Conservation (phyloP, 2,113 vertebrate genomes). For the Orthochromis indermauri region DNA sequence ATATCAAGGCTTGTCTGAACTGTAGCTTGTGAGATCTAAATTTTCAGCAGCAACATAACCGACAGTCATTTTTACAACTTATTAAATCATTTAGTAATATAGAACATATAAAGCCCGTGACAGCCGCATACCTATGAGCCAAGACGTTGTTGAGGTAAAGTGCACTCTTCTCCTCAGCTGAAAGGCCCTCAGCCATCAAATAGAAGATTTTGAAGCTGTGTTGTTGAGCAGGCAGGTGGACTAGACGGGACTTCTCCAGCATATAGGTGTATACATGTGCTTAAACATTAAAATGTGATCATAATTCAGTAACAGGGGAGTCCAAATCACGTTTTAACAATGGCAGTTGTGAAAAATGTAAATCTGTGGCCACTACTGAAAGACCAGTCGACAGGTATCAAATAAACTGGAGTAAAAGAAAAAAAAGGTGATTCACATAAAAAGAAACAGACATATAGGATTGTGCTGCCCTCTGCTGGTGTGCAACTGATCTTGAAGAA, state of each 20-base stretch:
- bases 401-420: not conserved
- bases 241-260: conserved; percentile 86
- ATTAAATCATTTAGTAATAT: not conserved
- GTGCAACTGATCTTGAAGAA: not conserved
- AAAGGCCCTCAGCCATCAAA: conserved; percentile 84
- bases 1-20: not conserved
- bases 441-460: not conserved
- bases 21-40: not conserved
- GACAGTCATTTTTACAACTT: not conserved
- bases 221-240: conserved; percentile 74
- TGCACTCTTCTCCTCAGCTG: conserved; percentile 79
- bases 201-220: conserved; percentile 87
- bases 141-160: conserved; percentile 78
- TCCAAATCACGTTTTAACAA: not conserved
- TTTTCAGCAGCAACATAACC: not conserved
- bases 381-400: not conserved
- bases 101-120: not conserved
- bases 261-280: conserved; percentile 76
- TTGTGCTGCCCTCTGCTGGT: conserved; percentile 50
- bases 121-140: conserved; percentile 48
- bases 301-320: not conserved
- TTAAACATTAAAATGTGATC: conserved; percentile 1
- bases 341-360: not conserved
- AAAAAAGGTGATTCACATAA: not conserved
- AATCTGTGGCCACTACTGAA: not conserved